A percentile compares a stretch with the other conserved stretches of the same genome.
Evolutionary conservation across 2,888 invertebrate species (phyloP).

Genomic region (Hypomecis punctinalis): DNA sequence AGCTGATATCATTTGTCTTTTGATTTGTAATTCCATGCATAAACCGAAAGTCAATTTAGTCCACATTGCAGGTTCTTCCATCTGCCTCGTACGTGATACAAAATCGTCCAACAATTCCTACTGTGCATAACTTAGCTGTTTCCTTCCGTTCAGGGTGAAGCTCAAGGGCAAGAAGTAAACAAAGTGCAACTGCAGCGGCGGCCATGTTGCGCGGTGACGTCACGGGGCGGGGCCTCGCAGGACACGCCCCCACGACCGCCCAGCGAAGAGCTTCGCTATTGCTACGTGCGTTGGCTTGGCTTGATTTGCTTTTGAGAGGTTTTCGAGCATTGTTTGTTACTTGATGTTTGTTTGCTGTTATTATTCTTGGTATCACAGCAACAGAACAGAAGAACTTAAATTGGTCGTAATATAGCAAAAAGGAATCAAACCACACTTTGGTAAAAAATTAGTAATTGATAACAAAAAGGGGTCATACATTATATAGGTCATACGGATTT

Average conservation of each 20-base stretch:
- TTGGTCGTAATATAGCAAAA: too few species aligned
- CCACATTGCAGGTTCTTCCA: too few species aligned
- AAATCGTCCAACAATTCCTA: neutral
- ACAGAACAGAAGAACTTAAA: too few species aligned
- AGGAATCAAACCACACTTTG: too few species aligned
- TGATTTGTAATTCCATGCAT: too few species aligned
- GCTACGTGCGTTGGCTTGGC: neutral
- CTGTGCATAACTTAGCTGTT: constrained; percentile 7
- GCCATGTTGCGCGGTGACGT: constrained; percentile 77
- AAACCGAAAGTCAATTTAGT: too few species aligned
- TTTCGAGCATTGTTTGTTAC: neutral
- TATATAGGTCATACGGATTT: too few species aligned
- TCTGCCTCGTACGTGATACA: too few species aligned
- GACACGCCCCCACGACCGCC: constrained; percentile 64
- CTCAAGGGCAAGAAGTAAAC: constrained; percentile 38
- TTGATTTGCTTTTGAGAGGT: constrained; percentile 2
- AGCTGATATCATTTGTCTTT: too few species aligned
- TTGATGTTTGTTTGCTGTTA: neutral
- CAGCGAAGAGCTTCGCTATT: constrained; percentile 43
- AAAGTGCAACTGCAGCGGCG: constrained; percentile 62
- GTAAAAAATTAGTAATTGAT: too few species aligned
- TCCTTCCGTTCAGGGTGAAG: constrained; percentile 20
- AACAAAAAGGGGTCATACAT: too few species aligned
- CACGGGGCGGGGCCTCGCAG: constrained; percentile 64
- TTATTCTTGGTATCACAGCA: neutral